A percentile compares a stretch with the other conserved stretches of the same genome.
Evolutionary conservation across 2,113 vertebrate species (phyloP).

Genomic region (Hemibagrus wyckioides): DNA sequence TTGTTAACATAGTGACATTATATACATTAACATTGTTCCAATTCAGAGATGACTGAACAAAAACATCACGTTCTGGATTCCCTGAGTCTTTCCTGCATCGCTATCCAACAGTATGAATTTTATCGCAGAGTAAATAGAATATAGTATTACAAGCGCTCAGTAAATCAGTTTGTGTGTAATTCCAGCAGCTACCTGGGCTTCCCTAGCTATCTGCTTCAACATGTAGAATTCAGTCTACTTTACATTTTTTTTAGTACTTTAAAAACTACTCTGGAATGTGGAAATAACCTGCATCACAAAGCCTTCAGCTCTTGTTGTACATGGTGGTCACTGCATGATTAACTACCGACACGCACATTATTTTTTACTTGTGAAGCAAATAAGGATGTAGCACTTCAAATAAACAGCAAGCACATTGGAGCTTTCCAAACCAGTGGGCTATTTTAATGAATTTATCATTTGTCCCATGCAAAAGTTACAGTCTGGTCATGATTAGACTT

Average conservation of each 20-base stretch:
- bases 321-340: neutral
- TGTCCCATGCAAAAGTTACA: neutral
- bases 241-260: neutral
- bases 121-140: neutral
- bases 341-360: neutral
- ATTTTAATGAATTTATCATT: neutral
- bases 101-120: neutral
- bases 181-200: neutral
- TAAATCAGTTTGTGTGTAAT: neutral
- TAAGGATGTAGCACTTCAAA: neutral
- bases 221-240: neutral
- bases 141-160: neutral
- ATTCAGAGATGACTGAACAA: neutral
- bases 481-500: neutral
- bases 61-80: no score
- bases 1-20: neutral
- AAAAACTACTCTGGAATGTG: neutral
- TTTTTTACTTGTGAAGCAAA: neutral
- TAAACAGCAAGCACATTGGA: no score
- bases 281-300: neutral
- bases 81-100: no score
- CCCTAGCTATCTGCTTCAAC: no score
- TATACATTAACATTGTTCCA: neutral
- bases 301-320: neutral
- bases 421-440: neutral